phyloP scores from a whole-genome alignment of 2,888 invertebrate species.

The Drosophila engyochracea region DNA sequence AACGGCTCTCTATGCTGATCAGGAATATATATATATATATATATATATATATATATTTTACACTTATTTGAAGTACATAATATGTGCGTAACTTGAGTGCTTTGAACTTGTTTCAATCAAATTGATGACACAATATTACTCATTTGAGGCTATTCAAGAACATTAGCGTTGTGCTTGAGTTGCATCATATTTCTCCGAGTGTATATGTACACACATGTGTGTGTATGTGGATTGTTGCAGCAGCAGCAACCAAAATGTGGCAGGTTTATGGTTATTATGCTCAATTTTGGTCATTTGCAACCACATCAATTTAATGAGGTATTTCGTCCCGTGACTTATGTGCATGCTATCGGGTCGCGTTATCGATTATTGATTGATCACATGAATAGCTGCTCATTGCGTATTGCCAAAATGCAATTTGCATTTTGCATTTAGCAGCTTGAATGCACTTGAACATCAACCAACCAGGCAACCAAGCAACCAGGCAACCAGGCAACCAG shows the following conservation, averaged over 20 bases:
- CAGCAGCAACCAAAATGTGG: neutral
- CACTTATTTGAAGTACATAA: neutral
- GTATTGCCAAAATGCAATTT: constrained; percentile 6
- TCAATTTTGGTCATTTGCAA: neutral
- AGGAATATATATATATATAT: neutral
- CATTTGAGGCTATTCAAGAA: neutral
- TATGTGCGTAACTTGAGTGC: neutral
- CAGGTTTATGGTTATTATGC: neutral
- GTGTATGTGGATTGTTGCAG: neutral
- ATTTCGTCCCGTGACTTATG: neutral
- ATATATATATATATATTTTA: too few species aligned
- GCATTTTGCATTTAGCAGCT: constrained; percentile 29
- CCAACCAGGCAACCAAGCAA: constrained; percentile 50
- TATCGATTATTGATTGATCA: constrained; percentile 23
- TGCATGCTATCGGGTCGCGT: neutral
- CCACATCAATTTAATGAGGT: neutral
- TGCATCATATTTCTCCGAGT: neutral
- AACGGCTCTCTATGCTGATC: neutral
- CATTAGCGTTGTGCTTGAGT: neutral
- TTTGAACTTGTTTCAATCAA: neutral
- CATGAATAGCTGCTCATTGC: neutral
- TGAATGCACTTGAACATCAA: constrained; percentile 70
- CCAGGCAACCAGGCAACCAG: constrained; percentile 48
- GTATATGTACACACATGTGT: neutral
- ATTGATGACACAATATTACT: neutral